phyloP scores from a whole-genome alignment of 2,113 vertebrate species.

The Trichechus manatus region DNA sequence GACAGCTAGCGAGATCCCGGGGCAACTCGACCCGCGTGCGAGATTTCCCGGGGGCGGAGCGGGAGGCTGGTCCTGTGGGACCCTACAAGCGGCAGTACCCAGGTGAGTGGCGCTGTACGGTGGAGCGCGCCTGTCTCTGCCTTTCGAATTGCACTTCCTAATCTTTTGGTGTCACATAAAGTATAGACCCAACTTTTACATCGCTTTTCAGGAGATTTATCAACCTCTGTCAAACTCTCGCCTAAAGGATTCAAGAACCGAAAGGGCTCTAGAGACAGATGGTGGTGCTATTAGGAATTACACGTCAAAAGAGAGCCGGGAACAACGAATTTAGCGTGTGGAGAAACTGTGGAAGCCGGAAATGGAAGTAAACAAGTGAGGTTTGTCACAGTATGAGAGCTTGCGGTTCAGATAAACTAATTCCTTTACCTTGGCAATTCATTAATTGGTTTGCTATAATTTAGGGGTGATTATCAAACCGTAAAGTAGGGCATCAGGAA shows the following conservation, averaged over 20 bases:
- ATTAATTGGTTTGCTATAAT: constrained; percentile 29
- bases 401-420: neutral
- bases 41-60: neutral
- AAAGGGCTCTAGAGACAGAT: neutral
- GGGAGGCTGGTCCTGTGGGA: neutral
- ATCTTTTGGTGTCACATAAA: neutral
- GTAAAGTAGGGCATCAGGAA: neutral
- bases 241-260: neutral
- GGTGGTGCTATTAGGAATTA: neutral
- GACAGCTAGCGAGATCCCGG: neutral
- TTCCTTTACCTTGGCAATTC: neutral
- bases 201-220: neutral
- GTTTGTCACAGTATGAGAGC: neutral
- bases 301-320: neutral
- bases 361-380: neutral
- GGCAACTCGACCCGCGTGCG: fast-evolving
- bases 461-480: neutral
- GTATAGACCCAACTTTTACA: neutral
- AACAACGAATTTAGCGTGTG: neutral
- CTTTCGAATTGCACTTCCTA: neutral
- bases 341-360: neutral
- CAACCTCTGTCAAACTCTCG: neutral
- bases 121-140: no score
- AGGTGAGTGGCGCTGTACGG: neutral
- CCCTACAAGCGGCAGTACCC: fast-evolving